A percentile compares a stretch with the other conserved stretches of the same genome.
These are phyloP conservation scores for Acanthaster planci DNA, from an alignment of 35 echinoderm and acorn worm species.

Conservation along the genomic window DNA sequence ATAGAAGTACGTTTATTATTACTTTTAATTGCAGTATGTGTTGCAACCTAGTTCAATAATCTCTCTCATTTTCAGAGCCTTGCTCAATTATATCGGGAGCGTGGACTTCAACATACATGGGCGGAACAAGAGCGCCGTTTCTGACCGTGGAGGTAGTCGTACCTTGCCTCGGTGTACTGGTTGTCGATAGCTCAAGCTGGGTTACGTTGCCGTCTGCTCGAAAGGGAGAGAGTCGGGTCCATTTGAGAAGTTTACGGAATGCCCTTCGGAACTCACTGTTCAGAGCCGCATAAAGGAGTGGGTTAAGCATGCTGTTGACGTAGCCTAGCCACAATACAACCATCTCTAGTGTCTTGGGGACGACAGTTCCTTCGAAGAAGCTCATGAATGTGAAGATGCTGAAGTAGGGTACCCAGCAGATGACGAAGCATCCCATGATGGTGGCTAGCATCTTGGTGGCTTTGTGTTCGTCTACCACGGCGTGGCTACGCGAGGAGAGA, in stretches of 20 bases:
- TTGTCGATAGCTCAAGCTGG: constrained; percentile 30
- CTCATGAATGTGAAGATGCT: constrained; percentile 67
- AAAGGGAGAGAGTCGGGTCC: neutral
- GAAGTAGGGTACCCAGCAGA: constrained; percentile 85
- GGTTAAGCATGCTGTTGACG: constrained; percentile 63
- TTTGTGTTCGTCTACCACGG: constrained; percentile 75
- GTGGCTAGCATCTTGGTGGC: constrained; percentile 73
- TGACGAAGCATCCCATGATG: constrained; percentile 81
- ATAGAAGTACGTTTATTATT: too few species aligned
- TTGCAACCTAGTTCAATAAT: constrained; percentile 20
- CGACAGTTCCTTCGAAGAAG: constrained; percentile 22
- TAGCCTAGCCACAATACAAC: constrained; percentile 73
- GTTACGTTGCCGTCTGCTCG: constrained; percentile 27
- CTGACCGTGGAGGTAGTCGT: neutral
- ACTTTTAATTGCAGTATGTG: too few species aligned
- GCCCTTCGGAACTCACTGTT: constrained; percentile 76
- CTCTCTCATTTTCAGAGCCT: neutral
- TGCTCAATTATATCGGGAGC: constrained; percentile 6
- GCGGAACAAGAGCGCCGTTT: neutral
- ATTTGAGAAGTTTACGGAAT: constrained; percentile 55
- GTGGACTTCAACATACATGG: constrained; percentile 2
- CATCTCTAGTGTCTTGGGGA: constrained; percentile 30
- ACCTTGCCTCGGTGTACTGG: constrained; percentile 5
- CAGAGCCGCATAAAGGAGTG: constrained; percentile 64
- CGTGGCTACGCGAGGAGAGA: neutral